phyloP scores from a whole-genome alignment of 2,113 vertebrate species.

The Gavialis gangeticus region DNA sequence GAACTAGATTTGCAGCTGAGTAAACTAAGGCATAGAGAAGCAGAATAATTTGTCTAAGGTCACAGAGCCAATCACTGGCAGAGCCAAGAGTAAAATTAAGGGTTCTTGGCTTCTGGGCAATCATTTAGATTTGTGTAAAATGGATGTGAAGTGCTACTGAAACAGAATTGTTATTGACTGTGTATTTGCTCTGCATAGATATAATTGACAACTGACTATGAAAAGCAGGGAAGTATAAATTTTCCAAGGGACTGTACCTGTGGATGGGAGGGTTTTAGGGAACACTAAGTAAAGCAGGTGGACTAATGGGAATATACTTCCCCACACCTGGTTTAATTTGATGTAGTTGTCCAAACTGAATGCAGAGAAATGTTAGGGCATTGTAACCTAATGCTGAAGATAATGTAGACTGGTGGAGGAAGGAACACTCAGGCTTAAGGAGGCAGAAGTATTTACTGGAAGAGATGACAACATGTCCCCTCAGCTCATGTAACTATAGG shows the following conservation, averaged over 20 bases:
- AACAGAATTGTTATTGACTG: not conserved
- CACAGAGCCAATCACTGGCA: not conserved
- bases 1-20: slow-evolving; percentile 5
- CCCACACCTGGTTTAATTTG: too few species aligned
- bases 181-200: not conserved
- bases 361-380: not conserved
- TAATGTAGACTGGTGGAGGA: not conserved
- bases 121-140: not conserved
- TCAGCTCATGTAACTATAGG: not conserved
- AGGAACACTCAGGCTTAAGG: accelerated
- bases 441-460: not conserved
- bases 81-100: not conserved
- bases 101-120: not conserved
- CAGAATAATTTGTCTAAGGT: not conserved
- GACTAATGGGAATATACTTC: too few species aligned
- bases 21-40: not conserved
- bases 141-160: not conserved
- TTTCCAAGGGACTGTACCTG: not conserved
- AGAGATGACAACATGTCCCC: too few species aligned
- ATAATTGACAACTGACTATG: accelerated
- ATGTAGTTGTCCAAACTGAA: too few species aligned
- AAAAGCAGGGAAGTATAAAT: not conserved
- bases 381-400: not conserved
- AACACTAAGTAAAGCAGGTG: not conserved
- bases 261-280: not conserved